Percentiles rank a stretch among this genome's conserved stretches.
These are phyloP conservation scores for Saccopteryx leptura DNA, from an alignment of 2,113 vertebrate genomes.

Conservation along the genomic window DNA sequence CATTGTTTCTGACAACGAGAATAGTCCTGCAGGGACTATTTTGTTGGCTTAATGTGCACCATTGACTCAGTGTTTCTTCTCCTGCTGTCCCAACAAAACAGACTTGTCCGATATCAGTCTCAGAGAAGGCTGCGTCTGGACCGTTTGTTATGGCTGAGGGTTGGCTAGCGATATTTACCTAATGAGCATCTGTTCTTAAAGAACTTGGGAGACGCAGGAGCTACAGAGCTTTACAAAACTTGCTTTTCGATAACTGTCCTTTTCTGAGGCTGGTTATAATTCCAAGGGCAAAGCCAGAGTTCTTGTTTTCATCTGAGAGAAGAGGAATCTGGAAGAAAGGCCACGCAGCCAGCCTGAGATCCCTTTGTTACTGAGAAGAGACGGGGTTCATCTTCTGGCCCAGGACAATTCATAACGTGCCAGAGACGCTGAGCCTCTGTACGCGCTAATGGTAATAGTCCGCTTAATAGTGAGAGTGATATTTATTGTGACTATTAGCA, in stretches of 20 bases:
- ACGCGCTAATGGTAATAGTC: background rate
- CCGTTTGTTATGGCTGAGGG: background rate
- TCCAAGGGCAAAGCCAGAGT: constrained; percentile 35
- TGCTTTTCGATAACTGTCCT: background rate
- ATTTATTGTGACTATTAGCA: background rate
- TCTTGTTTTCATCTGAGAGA: background rate
- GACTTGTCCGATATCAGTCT: background rate
- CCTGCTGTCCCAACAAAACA: background rate
- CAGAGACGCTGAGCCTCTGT: background rate
- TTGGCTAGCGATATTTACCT: background rate
- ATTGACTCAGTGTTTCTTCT: background rate
- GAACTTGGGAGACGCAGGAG: background rate
- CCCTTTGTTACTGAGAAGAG: background rate
- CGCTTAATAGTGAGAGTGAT: background rate
- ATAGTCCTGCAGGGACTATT: background rate
- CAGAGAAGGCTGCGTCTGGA: background rate
- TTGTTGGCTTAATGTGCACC: background rate
- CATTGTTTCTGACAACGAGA: constrained; percentile 55
- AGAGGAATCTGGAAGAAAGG: background rate
- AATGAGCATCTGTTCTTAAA: constrained; percentile 17
- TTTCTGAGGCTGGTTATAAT: constrained; percentile 17
- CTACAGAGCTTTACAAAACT: background rate
- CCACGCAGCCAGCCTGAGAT: background rate
- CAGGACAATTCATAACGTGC: background rate
- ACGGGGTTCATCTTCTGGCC: background rate